phyloP scores from a whole-genome alignment of 2,888 invertebrate genomes.

The Parnassius orleans region DNA sequence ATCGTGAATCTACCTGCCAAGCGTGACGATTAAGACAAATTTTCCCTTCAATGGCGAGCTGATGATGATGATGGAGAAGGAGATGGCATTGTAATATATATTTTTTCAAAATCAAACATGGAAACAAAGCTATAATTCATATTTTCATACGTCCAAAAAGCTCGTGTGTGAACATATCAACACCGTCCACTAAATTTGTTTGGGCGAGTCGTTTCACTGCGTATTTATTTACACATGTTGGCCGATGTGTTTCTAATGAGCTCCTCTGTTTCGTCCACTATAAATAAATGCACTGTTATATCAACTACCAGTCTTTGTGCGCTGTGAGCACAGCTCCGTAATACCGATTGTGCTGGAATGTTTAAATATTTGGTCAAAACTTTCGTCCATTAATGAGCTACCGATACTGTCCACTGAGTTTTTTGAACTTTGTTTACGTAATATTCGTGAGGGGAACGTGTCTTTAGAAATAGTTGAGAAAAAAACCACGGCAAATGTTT shows the following conservation, averaged over 20 bases:
- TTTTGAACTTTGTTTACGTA: conserved; percentile 66
- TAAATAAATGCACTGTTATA: conserved; percentile 66
- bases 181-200: conserved; percentile 64
- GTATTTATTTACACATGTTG: conserved; percentile 75
- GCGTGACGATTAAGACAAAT: too few relatives aligned
- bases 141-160: conserved; percentile 26
- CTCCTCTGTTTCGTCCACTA: conserved; percentile 49
- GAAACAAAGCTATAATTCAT: too few relatives aligned
- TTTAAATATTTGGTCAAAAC: conserved; percentile 75
- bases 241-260: conserved; percentile 74
- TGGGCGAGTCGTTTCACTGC: conserved; percentile 50
- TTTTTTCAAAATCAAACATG: too few relatives aligned
- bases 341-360: conserved; percentile 67
- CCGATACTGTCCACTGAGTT: conserved; percentile 59
- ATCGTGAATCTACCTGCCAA: too few relatives aligned
- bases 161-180: conserved; percentile 24
- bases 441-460: conserved; percentile 55
- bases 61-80: too few relatives aligned
- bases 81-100: too few relatives aligned
- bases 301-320: conserved; percentile 75
- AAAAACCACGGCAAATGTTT: conserved; percentile 16
- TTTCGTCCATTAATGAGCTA: conserved; percentile 77
- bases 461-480: conserved; percentile 44
- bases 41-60: too few relatives aligned
- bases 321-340: conserved; percentile 54